These are phyloP conservation scores for Caenorhabditis inopinata DNA, from an alignment of 1,140 invertebrate species.

Conservation along the genomic window DNA sequence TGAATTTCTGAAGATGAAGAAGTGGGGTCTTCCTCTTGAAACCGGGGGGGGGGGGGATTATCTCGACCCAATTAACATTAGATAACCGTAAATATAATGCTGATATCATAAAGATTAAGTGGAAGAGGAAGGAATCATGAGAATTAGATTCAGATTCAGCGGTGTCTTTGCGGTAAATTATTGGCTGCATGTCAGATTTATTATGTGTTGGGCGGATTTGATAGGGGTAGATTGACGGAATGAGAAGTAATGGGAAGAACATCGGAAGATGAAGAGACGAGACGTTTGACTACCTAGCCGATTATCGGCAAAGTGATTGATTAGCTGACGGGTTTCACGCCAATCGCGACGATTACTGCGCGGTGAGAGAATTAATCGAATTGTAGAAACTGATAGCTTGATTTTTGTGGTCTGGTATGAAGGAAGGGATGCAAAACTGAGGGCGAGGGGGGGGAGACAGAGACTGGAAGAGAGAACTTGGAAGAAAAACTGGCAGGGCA, in stretches of 20 bases:
- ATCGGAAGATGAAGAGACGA: background rate
- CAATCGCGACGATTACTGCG: background rate
- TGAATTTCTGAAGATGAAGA: background rate
- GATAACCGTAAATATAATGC: background rate
- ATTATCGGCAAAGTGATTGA: background rate
- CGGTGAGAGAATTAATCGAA: background rate
- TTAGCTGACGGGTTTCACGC: slow-evolving; percentile 24
- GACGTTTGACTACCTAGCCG: background rate
- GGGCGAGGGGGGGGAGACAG: too few relatives aligned
- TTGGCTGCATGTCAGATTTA: slow-evolving; percentile 32
- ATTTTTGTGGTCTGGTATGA: too few relatives aligned
- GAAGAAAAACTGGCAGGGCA: too few relatives aligned
- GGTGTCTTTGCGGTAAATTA: background rate
- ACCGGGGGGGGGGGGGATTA: background rate
- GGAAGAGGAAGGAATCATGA: background rate
- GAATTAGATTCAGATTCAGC: background rate
- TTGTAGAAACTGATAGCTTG: background rate
- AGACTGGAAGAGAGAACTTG: too few relatives aligned
- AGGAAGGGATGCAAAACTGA: too few relatives aligned
- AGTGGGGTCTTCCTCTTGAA: background rate
- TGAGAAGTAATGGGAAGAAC: too few relatives aligned
- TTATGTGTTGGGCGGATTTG: slow-evolving; percentile 25
- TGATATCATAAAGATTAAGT: background rate
- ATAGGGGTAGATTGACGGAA: background rate
- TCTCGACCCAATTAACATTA: slow-evolving; percentile 25